These are phyloP conservation scores for Athene noctua DNA, from an alignment of 2,113 vertebrate genomes.

Conservation along the genomic window DNA sequence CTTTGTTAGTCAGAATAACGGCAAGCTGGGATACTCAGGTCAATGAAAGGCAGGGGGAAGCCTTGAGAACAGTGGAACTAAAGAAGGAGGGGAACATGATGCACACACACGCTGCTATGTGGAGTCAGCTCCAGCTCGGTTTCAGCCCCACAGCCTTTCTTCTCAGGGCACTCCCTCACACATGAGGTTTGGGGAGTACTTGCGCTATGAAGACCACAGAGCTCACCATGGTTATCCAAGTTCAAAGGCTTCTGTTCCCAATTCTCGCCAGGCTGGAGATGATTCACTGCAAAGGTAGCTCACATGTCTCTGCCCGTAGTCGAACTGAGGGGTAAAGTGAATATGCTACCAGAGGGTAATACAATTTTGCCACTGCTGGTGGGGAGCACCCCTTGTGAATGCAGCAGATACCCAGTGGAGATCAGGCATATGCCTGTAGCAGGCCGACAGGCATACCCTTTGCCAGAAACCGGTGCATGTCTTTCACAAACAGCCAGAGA, in stretches of 20 bases:
- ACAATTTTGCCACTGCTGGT: not conserved
- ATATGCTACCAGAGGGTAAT: not conserved
- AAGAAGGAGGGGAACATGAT: not conserved
- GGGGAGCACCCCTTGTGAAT: fast-evolving
- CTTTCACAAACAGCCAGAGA: not conserved
- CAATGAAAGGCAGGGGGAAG: not conserved
- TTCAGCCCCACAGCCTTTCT: not conserved
- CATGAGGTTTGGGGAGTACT: not conserved
- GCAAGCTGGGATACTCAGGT: not conserved
- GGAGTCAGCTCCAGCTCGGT: not conserved
- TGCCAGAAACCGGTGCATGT: fast-evolving
- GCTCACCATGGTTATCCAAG: not conserved
- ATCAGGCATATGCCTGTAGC: not conserved
- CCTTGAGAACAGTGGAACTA: not conserved
- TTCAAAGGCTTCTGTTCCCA: not conserved
- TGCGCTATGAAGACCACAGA: not conserved
- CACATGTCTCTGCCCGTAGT: not conserved
- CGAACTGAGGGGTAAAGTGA: fast-evolving
- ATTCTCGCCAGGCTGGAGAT: not conserved
- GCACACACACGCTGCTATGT: fast-evolving
- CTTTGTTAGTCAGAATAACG: not conserved
- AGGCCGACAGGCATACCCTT: fast-evolving
- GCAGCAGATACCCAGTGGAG: fast-evolving
- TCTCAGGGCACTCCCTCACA: not conserved
- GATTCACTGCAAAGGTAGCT: not conserved